Base-by-base conservation (phyloP, 2,888 invertebrate genomes). In the Sinhomidia bicolor region DNA sequence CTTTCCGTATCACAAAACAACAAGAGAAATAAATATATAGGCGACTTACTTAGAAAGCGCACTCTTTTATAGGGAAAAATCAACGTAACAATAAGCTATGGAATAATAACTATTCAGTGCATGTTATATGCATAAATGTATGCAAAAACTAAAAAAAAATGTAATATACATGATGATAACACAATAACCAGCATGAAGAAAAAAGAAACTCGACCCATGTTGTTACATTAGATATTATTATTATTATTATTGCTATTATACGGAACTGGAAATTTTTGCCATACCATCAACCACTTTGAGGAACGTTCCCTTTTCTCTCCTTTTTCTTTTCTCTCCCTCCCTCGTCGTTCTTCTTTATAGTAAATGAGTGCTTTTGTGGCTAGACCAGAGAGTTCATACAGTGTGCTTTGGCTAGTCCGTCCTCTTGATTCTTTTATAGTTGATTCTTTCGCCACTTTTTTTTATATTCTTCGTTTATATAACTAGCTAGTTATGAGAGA, bases 271-370 rank as follows among this genome's bases (percentile, higher is more conserved):
- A 84, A 79, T 83, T 88, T 84, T 89, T 89, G 71, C 71, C 84
- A 81, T 89, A 89, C 89, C 89, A 89, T 89, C 85, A 89, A 89
- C 89, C 85, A 88, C 79, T 84, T 78, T 62, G 47, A 84, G 88
- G 47, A 88, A 84, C 79, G 88, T 17, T 88, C 41, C 47, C 78
- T 84, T 76, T n/a, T 88, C 51, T 82, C 62, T 74, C 62, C 41
- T 26, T 12, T n/a, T 47, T n/a, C n/a, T 12, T 47, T 47, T 47
- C 47, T 2, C 54, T 44, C 32, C 68, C 65, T 41, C 36, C 71
- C 26, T 79, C 79, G 71, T 71, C 82, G 47, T 78, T 71, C 32
- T 79, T 82, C 71, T 47, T 78, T 76, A 85, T 65, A 78, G 62
- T 44, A 78, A 84, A 84, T 84, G 76, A 84, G 41, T 60, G 74